Conservation (phyloP, 1,140 invertebrate genomes). For the Drosophila triauraria region DNA sequence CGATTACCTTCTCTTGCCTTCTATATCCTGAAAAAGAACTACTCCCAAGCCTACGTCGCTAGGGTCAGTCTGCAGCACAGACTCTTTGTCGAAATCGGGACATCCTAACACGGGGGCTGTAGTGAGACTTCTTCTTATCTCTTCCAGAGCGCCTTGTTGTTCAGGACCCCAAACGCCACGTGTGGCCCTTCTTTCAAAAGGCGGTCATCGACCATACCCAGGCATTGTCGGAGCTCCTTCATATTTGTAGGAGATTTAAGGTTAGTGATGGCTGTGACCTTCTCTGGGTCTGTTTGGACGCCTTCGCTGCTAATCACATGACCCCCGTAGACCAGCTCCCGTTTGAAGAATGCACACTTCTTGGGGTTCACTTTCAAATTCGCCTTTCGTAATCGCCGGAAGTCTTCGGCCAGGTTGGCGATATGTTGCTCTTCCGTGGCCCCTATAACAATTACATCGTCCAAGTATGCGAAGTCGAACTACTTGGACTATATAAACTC, state of each 20-base stretch:
- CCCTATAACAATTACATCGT: background rate
- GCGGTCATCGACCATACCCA: background rate
- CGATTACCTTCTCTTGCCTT: no score
- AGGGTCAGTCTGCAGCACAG: background rate
- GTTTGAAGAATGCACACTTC: background rate
- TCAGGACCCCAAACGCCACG: background rate
- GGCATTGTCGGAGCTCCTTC: no score
- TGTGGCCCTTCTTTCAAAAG: background rate
- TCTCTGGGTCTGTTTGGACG: background rate
- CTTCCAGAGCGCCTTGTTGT: background rate
- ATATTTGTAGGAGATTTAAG: background rate
- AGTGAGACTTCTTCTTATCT: background rate
- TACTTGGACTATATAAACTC: no score
- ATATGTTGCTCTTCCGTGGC: background rate
- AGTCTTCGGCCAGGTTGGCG: no score
- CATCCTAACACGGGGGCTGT: background rate
- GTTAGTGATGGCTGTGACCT: background rate
- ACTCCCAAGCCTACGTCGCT: no score
- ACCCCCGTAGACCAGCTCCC: background rate
- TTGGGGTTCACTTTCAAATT: background rate
- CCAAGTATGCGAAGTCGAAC: background rate
- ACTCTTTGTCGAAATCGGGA: background rate
- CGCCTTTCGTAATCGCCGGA: background rate
- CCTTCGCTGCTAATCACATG: constrained; percentile 1
- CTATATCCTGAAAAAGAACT: no score